Base-by-base conservation (phyloP, 92 coral and sea anemone species). In the Epizoanthus ramosus region DNA sequence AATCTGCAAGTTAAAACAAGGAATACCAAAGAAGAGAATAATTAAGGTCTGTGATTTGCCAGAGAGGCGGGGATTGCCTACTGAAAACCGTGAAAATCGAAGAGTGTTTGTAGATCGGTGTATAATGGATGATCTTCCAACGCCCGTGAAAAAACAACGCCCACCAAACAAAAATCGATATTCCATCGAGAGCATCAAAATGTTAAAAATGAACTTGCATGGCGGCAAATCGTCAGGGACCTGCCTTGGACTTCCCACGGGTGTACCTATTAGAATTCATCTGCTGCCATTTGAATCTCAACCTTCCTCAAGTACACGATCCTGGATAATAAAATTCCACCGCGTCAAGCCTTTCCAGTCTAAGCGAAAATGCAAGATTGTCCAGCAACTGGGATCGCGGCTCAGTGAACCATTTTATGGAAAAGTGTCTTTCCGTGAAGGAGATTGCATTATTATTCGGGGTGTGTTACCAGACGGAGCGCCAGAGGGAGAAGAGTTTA, bases 341-440 rank as follows among this genome's bases (percentile, higher is more conserved):
- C 82, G 82, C 7, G 71, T 77, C 5, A 77, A 77, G 50, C 82
- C 82, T 2, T 77, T 77, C 66, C 82, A 65, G 17, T 77, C 82
- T 3, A 65, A 77, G 61, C 82, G 82, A 56, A 77, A 77, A 41
- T 77, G 82, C 19, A 77, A 77, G 47, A 77, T 77, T 12, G 45
- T 77, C 21, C 82, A 77, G 23, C 82, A 77, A 43, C 82, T 77
- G 10, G 82, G 82, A n/a, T 77, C 82, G 16, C 53, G 82, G 71
- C 57, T 77, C 18, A 77, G 82, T 33, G 82, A 77, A 60, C 82
- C 82, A 31, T 77, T 77, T 61, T 77, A 77, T 15, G 82, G 82
- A 43, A 77, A 77, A 63, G 82, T 77, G 24, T 61, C 82, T 77
- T 77, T 77, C 82, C 82, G 82, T 12, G 82, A 77, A 61, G 82